Base-by-base conservation (phyloP, 2,888 invertebrate species). In the Metalampra italica region DNA sequence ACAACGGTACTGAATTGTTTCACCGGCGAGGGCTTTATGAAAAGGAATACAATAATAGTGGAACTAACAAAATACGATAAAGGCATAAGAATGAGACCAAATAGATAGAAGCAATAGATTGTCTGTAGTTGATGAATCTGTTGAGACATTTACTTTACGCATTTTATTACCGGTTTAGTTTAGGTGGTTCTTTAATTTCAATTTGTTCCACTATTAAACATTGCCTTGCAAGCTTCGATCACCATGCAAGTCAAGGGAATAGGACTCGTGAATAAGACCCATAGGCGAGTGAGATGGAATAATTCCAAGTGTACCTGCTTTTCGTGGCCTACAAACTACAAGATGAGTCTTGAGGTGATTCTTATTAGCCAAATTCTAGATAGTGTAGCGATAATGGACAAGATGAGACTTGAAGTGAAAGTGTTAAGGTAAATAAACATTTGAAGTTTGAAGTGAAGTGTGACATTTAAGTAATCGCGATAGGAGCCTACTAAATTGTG, bases 401-500 rank as follows among this genome's bases (percentile, higher is more conserved):
- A 22, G 45, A 13, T 22, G 13, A 43, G 34, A 29, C 12, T 41
- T 45, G 44, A 40, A 22, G 15, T 45, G 22, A 29, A 36, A 45
- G 11, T 15, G 36, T 45, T 39, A 43, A 43, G 34, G 44, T 40
- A 44, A 37, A 48, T 40, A 11, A 11, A 36, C n/a, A 36, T n/a
- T 36, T 36, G 40, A 48, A 49, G 48, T 53, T 47, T 48, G 47
- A 49, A 45, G 41, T 46, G 43, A 29, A 52, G 54, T 57, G 54
- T 44, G 45, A 44, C 11, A 7, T 47, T 47, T 32, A 41, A 41
- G 22, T 49, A 41, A 59, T 62, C 62, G 67, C 66, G 64, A 60
- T 64, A 61, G 61, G 66, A 80, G 77, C 78, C 79, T 80, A 74
- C 59, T 53, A 71, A 78, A 78, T 70, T 82, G 81, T 82, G 82